These are phyloP conservation scores for Prinia subflava DNA, from an alignment of 2,113 vertebrate species.

Conservation along the genomic window DNA sequence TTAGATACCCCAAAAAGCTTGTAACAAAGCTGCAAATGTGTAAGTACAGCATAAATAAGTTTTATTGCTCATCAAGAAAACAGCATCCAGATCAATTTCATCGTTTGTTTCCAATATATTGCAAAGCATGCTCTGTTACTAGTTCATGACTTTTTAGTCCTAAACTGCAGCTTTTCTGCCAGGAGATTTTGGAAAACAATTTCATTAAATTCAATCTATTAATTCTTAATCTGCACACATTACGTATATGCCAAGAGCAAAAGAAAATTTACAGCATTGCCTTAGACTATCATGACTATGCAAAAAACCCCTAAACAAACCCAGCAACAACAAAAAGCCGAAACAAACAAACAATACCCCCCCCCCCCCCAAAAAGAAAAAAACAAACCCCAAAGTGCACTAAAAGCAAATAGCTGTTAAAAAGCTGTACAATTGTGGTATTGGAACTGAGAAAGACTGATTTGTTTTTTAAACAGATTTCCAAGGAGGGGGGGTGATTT, in stretches of 20 bases:
- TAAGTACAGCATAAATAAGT: slow-evolving; percentile 53
- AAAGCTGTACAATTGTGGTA: neutral
- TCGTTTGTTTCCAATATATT: neutral
- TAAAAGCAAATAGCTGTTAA: neutral
- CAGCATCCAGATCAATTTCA: slow-evolving; percentile 9
- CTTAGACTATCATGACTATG: neutral
- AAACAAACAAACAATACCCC: neutral
- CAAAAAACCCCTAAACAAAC: neutral
- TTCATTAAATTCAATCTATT: neutral
- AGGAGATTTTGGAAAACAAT: neutral
- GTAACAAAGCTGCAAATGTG: slow-evolving; percentile 61
- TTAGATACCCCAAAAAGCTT: slow-evolving; percentile 64
- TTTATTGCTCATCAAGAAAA: slow-evolving; percentile 54
- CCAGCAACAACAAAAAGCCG: neutral
- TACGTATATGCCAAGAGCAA: neutral
- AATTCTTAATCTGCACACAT: neutral
- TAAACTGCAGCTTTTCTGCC: neutral
- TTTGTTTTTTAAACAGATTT: neutral
- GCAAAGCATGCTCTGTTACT: neutral
- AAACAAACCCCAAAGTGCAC: neutral
- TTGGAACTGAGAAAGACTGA: neutral
- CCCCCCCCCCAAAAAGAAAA: neutral
- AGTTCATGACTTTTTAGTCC: neutral
- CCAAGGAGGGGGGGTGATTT: neutral
- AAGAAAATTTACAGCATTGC: neutral